Conservation (phyloP, 2,113 vertebrate genomes). For the Ciconia maguari region DNA sequence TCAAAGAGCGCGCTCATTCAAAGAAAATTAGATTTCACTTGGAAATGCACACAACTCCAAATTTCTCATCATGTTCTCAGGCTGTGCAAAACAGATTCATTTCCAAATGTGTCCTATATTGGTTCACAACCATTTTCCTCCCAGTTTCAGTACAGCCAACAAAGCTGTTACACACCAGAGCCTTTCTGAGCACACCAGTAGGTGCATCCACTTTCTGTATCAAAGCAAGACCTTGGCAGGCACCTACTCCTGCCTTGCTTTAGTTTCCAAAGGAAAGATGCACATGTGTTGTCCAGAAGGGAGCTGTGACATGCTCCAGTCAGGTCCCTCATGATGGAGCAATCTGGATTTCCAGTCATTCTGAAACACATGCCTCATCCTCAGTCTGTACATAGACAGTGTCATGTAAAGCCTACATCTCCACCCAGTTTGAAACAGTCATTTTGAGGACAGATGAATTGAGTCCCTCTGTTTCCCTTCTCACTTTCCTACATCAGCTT, state of each 20-base stretch:
- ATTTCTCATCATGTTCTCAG: not conserved
- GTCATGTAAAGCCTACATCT: not conserved
- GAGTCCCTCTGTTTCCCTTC: not conserved
- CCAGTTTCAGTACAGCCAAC: not conserved
- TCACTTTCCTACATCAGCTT: not conserved
- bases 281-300: not conserved
- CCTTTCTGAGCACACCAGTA: not conserved
- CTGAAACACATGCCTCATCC: not conserved
- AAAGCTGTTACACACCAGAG: not conserved
- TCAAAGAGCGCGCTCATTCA: constrained; percentile 9
- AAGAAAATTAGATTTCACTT: constrained; percentile 53
- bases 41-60: constrained; percentile 1
- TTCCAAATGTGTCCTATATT: not conserved
- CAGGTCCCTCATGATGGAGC: not conserved
- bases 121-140: not conserved
- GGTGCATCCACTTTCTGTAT: not conserved
- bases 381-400: not conserved
- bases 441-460: not conserved
- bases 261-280: not conserved
- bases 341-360: not conserved
- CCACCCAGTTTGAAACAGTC: not conserved
- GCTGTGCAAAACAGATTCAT: not conserved
- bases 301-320: not conserved
- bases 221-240: not conserved
- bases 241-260: not conserved